Evolutionary conservation across 2,888 invertebrate species (phyloP).

Genomic region (Psylliodes chrysocephalus): DNA sequence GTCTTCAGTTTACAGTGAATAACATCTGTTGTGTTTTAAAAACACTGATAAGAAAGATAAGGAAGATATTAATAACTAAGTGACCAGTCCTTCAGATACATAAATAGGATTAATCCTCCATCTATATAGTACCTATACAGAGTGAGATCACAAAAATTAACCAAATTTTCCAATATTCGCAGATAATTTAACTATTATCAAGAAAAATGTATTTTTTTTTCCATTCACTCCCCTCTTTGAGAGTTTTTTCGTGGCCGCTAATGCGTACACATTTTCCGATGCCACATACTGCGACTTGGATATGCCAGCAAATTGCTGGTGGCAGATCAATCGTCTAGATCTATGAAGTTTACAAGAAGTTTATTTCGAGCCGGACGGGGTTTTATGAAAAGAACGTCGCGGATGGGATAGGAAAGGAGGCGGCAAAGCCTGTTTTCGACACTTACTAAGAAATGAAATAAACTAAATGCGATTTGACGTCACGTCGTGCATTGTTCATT

Average conservation of each 20-base stretch:
- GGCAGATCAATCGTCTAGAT: conserved; percentile 60
- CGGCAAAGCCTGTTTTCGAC: conserved; percentile 53
- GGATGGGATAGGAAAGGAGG: conserved; percentile 1
- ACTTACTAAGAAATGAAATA: conserved; percentile 51
- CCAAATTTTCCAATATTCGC: too few relatives aligned
- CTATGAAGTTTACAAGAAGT: conserved; percentile 52
- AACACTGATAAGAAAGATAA: too few relatives aligned
- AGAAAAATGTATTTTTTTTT: too few relatives aligned
- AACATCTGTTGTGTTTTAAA: too few relatives aligned
- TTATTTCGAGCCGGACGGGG: conserved; percentile 51
- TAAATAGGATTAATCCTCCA: too few relatives aligned
- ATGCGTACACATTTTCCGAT: conserved; percentile 49
- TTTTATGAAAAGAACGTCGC: conserved; percentile 3
- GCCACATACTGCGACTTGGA: conserved; percentile 56
- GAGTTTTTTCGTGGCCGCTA: conserved; percentile 48
- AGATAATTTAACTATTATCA: too few relatives aligned
- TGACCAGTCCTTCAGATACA: too few relatives aligned
- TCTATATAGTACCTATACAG: too few relatives aligned
- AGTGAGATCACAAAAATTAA: too few relatives aligned
- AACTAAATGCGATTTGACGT: conserved; percentile 51
- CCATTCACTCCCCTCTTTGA: too few relatives aligned
- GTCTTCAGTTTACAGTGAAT: too few relatives aligned
- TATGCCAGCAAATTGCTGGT: conserved; percentile 59
- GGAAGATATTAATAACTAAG: too few relatives aligned
- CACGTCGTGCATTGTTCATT: neutral